These are phyloP conservation scores for Neotoma lepida DNA, from an alignment of 2,113 vertebrate species.

Conservation along the genomic window DNA sequence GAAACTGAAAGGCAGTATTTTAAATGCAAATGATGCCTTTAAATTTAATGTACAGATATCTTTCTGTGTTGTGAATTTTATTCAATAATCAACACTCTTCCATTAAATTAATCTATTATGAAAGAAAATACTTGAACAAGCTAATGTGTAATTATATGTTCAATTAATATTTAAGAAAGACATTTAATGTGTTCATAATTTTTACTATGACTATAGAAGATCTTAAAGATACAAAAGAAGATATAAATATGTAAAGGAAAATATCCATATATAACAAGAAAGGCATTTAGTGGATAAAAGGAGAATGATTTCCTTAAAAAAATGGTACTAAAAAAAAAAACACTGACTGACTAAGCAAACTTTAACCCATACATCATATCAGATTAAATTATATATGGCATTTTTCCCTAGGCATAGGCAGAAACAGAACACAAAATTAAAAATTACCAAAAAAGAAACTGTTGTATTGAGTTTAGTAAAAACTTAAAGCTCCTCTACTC, in stretches of 20 bases:
- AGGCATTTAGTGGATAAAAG: neutral
- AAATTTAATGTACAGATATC: neutral
- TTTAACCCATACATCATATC: neutral
- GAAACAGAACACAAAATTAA: neutral
- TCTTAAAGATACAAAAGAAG: neutral
- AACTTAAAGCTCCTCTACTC: neutral
- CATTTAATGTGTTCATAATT: neutral
- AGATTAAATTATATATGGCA: neutral
- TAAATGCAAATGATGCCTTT: neutral
- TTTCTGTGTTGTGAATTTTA: neutral
- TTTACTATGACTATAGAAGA: neutral
- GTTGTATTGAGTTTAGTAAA: neutral
- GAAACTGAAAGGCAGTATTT: neutral
- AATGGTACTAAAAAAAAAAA: neutral
- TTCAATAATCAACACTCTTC: neutral
- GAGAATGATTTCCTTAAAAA: neutral
- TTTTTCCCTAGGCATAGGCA: neutral
- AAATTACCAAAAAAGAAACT: neutral
- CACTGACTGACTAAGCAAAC: neutral
- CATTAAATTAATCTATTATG: neutral
- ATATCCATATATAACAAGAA: neutral
- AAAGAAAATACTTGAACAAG: neutral
- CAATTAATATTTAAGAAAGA: neutral
- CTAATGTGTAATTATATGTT: neutral
- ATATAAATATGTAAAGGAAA: neutral